phyloP scores from a whole-genome alignment of 2,113 vertebrate species.

The Channa maculata region DNA sequence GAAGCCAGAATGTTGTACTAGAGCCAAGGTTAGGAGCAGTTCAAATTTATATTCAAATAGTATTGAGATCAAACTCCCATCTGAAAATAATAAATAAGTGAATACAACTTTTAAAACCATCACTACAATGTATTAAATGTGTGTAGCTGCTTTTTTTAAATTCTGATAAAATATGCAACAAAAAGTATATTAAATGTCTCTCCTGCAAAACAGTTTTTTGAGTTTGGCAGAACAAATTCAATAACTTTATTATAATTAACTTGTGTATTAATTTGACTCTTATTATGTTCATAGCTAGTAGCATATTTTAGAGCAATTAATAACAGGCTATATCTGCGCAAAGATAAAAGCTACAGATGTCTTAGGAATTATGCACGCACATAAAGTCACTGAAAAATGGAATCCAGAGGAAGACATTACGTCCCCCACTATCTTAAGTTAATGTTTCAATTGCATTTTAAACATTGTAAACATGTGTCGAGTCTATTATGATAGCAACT shows the following conservation, averaged over 20 bases:
- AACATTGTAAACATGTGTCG: not conserved
- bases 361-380: not conserved
- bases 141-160: not conserved
- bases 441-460: not conserved
- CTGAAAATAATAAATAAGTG: not conserved
- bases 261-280: not conserved
- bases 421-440: not conserved
- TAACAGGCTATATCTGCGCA: not conserved
- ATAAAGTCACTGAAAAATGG: not conserved
- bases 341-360: not conserved
- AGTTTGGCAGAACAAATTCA: not conserved
- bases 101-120: not conserved
- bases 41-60: not conserved
- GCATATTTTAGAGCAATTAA: not conserved
- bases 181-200: not conserved
- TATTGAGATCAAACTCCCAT: no score
- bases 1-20: slow-evolving; percentile 28
- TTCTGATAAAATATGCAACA: not conserved
- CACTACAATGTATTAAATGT: not conserved
- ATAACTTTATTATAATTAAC: not conserved
- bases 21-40: slow-evolving; percentile 37
- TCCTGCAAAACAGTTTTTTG: not conserved
- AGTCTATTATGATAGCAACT: not conserved
- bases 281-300: not conserved
- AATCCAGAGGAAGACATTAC: not conserved